Base-by-base conservation (phyloP, 2,113 vertebrate genomes). In the Eulemur rufifrons region DNA sequence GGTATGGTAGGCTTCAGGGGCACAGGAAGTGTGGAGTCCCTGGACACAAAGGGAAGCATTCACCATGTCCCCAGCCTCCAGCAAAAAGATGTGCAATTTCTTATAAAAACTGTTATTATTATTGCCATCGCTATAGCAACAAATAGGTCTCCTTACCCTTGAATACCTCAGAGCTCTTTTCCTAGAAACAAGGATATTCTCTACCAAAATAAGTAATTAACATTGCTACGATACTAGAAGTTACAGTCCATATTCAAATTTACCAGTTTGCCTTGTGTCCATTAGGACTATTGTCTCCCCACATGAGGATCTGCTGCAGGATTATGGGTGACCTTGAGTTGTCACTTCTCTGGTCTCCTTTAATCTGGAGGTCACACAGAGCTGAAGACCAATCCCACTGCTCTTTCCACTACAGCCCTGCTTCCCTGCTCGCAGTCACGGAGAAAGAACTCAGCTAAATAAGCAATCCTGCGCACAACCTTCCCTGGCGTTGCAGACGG, bases 231-330 rank as follows among this genome's bases (percentile, higher is more conserved):
- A 15, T 37, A 14, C 34, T 82, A 8, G 80, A n/a, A 8, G 52
- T 45, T 54, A 74, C 0, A 88, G 71, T 34, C 20, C 20, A 59
- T 8, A 54, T 45, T 87, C 39, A 39, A 6, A 15, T 42, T 37
- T 45, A 17, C 29, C 25, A 32, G 14, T 3, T 3, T 76, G 54
- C 6, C 52, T 21, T 34, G 20, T 20, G 39, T 69, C 34, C 77
- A 7, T 23, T 59, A 10, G 23, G 54, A 68, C 8, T 17, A 5
- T 32, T 61, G 14, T 1, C 6, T 7, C 13, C 15, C 20, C 0
- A 32, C 7, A 3, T n/a, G 63, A 76, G 37, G 27, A 45, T 23
- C 73, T 1, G 1, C 20, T 64, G 21, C 27, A n/a, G 71, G 45
- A 39, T 66, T 66, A 23, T 3, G 1, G 1, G 5, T 17, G 11